Percentiles rank a stretch among this genome's conserved stretches.
Conservation (phyloP, 2,113 vertebrate species). For the Sinocyclocheilus anophthalmus region DNA sequence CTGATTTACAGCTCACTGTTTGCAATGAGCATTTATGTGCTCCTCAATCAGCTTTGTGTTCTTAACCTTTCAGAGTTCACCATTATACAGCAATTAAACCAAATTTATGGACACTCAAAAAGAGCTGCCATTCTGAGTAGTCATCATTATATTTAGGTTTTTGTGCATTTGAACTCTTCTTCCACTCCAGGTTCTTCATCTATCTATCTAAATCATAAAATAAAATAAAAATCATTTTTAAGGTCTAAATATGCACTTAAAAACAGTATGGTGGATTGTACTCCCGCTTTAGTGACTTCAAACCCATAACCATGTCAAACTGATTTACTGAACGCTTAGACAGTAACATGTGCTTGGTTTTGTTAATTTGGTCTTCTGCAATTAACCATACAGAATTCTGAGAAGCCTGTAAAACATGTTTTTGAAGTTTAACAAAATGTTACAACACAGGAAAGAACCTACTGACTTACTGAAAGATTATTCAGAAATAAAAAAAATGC, state of each 20-base stretch:
- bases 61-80: constrained; percentile 55
- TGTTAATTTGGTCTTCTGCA: not conserved
- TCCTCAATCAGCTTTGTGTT: constrained; percentile 50
- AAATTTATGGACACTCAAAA: constrained; percentile 28
- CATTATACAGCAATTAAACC: constrained; percentile 25
- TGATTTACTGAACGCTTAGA: not conserved
- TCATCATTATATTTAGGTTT: not conserved
- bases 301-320: constrained; percentile 11
- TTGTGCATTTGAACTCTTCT: not conserved
- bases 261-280: not conserved
- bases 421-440: not conserved
- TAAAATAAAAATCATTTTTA: not conserved
- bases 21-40: constrained; percentile 48
- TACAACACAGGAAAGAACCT: not conserved
- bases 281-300: not conserved
- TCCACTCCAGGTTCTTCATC: not conserved
- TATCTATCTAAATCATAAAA: not conserved
- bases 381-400: not conserved
- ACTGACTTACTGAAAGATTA: not conserved
- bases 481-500: not conserved
- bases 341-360: not conserved
- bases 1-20: constrained; percentile 38
- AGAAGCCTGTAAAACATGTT: not conserved
- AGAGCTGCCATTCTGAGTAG: not conserved
- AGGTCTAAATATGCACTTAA: not conserved